Evolutionary conservation across 1,140 invertebrate species (phyloP).

Genomic region (Pseudomyrmex cubaensis): DNA sequence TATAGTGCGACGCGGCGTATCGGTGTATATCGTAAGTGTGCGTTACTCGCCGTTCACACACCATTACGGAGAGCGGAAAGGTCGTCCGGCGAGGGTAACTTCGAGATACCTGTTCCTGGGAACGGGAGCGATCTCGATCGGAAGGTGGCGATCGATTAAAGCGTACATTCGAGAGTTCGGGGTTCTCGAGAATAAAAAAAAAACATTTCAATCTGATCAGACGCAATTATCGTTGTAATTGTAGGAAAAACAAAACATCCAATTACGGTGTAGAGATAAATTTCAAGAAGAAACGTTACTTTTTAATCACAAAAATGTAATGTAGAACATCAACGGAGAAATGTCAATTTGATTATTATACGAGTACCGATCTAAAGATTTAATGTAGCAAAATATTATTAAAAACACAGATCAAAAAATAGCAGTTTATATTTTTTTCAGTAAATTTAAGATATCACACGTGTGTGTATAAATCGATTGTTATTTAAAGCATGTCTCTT

Average conservation of each 20-base stretch:
- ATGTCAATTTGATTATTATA: neutral
- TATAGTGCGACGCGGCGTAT: slow-evolving; percentile 4
- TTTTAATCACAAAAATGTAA: no score
- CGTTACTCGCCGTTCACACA: slow-evolving; percentile 50
- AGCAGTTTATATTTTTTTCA: no score
- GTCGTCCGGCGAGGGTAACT: slow-evolving; percentile 67
- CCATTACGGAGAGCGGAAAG: slow-evolving; percentile 58
- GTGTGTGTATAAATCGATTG: no score
- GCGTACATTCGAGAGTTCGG: neutral
- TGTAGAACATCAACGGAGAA: no score
- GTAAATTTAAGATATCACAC: neutral
- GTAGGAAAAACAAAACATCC: no score
- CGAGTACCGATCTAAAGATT: neutral
- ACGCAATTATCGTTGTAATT: slow-evolving; percentile 5
- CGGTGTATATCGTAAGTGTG: slow-evolving; percentile 8
- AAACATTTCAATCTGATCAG: neutral
- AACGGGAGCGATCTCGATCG: slow-evolving; percentile 67
- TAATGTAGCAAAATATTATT: neutral
- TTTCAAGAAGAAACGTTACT: neutral
- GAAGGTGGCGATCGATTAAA: slow-evolving; percentile 66
- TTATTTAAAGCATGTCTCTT: no score
- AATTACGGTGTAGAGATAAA: neutral
- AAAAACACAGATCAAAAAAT: no score
- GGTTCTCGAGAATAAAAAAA: neutral
- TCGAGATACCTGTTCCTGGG: slow-evolving; percentile 77